Evolutionary conservation across 2,113 vertebrate genomes (phyloP), one percentile per base, ranked within the genome.

Genomic region (Myanophis thanlyinensis): DNA sequence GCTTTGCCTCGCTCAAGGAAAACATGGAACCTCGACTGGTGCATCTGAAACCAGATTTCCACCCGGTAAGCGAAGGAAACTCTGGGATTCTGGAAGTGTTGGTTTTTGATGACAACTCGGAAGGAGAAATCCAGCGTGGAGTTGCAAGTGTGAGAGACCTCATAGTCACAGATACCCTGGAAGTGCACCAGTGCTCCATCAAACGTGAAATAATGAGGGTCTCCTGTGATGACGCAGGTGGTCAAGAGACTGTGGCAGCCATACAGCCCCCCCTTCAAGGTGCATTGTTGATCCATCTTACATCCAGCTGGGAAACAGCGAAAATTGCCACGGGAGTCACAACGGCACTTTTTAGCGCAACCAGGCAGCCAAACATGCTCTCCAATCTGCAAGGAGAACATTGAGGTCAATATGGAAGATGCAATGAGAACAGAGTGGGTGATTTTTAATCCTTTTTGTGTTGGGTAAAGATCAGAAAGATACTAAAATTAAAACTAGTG

Each of bases 161-260:
- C 85, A 12, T 98, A 98, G 40, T 97, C 95, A n/a, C 98, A 98
- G 52, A 97, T 97, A 7, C 98, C 98, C 96, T 98, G 96, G 80
- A 98, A 97, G 95, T 98, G 97, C 48, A 96, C 94, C 73, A 98
- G 20, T 1, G 97, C 97, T 6, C 98, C 98, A 20, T 98, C 98
- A 2, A 98, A 98, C 0, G 97, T 98, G 95, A 96, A 53, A 95
- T 98, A 98, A 91, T 98, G 98, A 1, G 98, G 97, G 85, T 98
- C 98, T 0, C 98, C 98, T 0, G 96, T 98, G 25, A 97, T 96
- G 0, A 87, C 95, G 94, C 98, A 98, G 51, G 95, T 97, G 90
- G 96, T 93, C 95, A 97, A 89, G 8, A 49, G 12, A 18, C 91
- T 90, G 2, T 89, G 95, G 92, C 97, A 98, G 84, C 95, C 97